Percentiles rank a stretch among this genome's conserved stretches.
phyloP scores from a whole-genome alignment of 1,140 invertebrate genomes.

The Drosophila tani region DNA sequence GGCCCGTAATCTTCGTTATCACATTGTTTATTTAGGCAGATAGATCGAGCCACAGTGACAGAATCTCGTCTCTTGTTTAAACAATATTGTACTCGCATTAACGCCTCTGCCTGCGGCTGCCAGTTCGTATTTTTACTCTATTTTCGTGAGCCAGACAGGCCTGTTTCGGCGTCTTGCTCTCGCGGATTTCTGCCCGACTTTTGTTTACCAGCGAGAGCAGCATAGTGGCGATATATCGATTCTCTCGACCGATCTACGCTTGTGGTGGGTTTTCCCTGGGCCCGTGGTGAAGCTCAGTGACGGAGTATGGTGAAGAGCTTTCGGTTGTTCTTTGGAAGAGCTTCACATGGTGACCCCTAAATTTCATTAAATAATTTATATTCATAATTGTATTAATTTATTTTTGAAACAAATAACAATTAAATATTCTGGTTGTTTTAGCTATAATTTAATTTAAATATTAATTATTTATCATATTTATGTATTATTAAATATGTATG shows the following conservation, averaged over 20 bases:
- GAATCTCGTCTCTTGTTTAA: constrained; percentile 53
- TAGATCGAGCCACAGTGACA: constrained; percentile 54
- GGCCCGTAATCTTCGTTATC: constrained; percentile 71
- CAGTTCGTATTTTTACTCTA: constrained; percentile 17
- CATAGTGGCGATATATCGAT: constrained; percentile 9
- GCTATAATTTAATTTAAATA: too few relatives aligned
- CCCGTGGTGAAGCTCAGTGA: constrained; percentile 1
- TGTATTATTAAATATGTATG: too few relatives aligned
- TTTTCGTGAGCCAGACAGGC: constrained; percentile 26
- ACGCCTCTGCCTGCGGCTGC: constrained; percentile 27
- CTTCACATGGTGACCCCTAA: too few relatives aligned
- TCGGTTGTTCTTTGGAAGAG: background rate
- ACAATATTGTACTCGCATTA: constrained; percentile 49
- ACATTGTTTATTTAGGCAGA: constrained; percentile 74
- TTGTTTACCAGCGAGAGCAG: constrained; percentile 69
- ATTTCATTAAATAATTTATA: background rate
- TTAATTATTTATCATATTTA: too few relatives aligned
- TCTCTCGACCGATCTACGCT: constrained; percentile 12
- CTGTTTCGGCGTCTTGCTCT: constrained; percentile 24
- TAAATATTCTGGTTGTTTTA: too few relatives aligned
- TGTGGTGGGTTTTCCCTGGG: constrained; percentile 20
- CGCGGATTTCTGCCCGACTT: constrained; percentile 25
- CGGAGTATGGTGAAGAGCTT: constrained; percentile 3
- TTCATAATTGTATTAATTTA: background rate
- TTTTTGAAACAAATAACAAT: background rate